Conservation (phyloP, 2,113 vertebrate genomes). For the Macquaria australasica region DNA sequence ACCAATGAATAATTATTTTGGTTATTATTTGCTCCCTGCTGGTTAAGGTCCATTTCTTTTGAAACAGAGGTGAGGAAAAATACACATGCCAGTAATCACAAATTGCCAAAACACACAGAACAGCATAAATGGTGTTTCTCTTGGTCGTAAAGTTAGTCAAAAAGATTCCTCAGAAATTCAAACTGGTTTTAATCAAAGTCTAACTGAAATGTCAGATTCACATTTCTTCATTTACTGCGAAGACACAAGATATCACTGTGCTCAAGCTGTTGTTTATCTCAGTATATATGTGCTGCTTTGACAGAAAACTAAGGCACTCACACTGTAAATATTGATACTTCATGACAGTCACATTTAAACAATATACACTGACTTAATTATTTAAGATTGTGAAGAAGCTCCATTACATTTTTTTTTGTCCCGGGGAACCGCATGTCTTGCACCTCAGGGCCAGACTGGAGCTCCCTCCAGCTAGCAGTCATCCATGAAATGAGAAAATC, state of each 20-base stretch:
- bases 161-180: background rate
- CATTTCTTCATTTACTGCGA: background rate
- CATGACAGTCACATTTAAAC: conserved; percentile 22
- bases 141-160: background rate
- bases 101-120: background rate
- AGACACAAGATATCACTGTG: background rate
- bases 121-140: background rate
- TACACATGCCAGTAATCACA: background rate
- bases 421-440: conserved; percentile 28
- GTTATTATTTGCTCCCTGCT: background rate
- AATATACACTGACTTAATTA: conserved; percentile 37
- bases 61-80: background rate
- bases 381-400: conserved; percentile 32
- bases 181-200: background rate
- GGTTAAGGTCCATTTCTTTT: background rate
- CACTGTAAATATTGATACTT: background rate
- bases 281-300: background rate
- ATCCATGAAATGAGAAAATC: conserved; percentile 85
- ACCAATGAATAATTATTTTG: background rate
- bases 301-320: background rate
- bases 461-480: conserved; percentile 69
- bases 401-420: conserved; percentile 36
- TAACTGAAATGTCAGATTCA: background rate
- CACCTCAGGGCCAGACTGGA: conserved; percentile 50
- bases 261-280: background rate